phyloP scores from a whole-genome alignment of 2,888 invertebrate genomes.

The Eupithecia dodoneata region DNA sequence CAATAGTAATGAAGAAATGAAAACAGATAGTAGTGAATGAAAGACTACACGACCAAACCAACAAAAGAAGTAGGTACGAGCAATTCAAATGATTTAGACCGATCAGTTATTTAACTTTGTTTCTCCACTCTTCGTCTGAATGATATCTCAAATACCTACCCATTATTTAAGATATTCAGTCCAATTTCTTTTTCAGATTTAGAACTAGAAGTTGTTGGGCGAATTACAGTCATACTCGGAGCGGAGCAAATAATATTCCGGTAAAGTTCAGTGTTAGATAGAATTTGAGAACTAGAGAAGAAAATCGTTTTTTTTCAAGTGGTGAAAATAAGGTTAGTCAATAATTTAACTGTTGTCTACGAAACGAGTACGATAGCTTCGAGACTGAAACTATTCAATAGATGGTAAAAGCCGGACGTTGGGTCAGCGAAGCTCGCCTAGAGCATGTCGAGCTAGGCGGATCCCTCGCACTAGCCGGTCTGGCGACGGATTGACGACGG shows the following conservation, averaged over 20 bases:
- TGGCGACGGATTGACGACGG: conserved; percentile 61
- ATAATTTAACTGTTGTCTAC: neutral
- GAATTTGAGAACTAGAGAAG: neutral
- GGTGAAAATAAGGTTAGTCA: neutral
- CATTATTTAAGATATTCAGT: neutral
- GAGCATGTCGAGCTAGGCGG: conserved; percentile 65
- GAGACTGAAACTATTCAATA: conserved; percentile 47
- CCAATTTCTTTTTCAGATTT: neutral
- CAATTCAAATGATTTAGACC: neutral
- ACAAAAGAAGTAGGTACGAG: neutral
- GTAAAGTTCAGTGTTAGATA: neutral
- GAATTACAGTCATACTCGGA: neutral
- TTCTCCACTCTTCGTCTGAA: neutral
- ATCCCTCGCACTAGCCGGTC: conserved; percentile 71
- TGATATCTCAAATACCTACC: neutral
- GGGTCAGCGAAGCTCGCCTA: conserved; percentile 69
- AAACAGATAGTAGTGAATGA: too few species aligned
- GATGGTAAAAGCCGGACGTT: conserved; percentile 76
- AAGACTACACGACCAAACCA: neutral
- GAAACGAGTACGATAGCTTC: neutral
- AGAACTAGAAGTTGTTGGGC: neutral
- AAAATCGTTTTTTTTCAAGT: neutral
- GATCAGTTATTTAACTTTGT: neutral
- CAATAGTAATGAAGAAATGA: too few species aligned
- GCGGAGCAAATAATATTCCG: neutral